A percentile compares a stretch with the other conserved stretches of the same genome.
phyloP scores from a whole-genome alignment of 2,888 invertebrate genomes.

The Crossocerus cetratus region DNA sequence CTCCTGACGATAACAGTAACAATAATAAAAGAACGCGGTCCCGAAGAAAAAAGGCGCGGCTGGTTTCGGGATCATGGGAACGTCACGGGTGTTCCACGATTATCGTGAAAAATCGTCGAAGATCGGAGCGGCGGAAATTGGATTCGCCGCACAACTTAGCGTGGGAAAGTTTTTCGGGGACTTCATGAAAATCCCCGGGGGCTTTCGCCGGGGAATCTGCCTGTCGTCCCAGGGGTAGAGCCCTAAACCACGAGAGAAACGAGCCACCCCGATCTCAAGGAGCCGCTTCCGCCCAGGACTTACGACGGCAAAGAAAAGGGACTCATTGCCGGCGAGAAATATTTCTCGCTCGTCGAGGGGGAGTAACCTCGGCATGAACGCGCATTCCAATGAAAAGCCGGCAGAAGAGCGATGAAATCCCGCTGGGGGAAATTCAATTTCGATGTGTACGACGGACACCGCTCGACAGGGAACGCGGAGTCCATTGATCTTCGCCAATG shows the following conservation, averaged over 20 bases:
- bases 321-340: constrained; percentile 11
- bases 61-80: constrained; percentile 17
- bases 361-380: background rate
- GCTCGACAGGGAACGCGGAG: too few species aligned
- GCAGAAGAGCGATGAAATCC: background rate
- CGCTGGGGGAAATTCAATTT: background rate
- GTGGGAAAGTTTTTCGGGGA: constrained; percentile 9
- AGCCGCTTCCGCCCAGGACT: background rate
- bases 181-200: constrained; percentile 9
- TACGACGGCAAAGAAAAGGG: background rate
- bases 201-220: constrained; percentile 3
- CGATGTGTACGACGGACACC: background rate
- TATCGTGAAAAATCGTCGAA: constrained; percentile 21
- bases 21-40: too few species aligned
- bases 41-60: too few species aligned
- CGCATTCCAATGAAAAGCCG: background rate
- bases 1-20: too few species aligned
- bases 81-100: constrained; percentile 6
- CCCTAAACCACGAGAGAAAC: background rate
- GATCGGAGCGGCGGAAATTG: constrained; percentile 23
- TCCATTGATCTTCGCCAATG: too few species aligned
- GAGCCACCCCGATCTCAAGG: background rate
- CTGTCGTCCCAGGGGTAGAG: constrained; percentile 1
- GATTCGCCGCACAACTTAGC: constrained; percentile 1
- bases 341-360: background rate